Evolutionary conservation across 2,113 vertebrate genomes (phyloP), one percentile per base, ranked within the genome.

Genomic region (Patagioenas fasciata): DNA sequence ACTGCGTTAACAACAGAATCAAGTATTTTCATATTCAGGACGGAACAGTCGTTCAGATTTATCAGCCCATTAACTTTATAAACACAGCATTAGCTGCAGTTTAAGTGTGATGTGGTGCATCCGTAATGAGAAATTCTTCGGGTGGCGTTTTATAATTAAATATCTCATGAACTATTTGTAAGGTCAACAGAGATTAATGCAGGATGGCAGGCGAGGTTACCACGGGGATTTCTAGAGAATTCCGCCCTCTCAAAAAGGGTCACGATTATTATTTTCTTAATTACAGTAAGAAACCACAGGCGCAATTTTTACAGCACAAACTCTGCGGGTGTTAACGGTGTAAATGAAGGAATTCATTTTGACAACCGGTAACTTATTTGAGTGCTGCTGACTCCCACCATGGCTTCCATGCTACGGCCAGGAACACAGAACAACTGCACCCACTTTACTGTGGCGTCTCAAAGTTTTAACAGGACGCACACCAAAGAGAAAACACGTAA

Each of bases 21-120:
- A 3, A 29, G 40, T 13, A 77, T 84, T 92, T 96, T 74, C 92
- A 87, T 44, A 81, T 21, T 79, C 58, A 65, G 65, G 62, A 64
- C 31, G 14, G 80, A 85, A 51, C 5, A 91, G 53, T 50, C 91
- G 21, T 51, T 24, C 69, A 31, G 70, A 87, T 75, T 91, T 86
- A 94, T 74, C 93, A 95, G 80, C 74, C 72, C 85, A 88, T 88
- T 71, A 91, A 73, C 83, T 96, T 94, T 60, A 95, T 38, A 81
- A 94, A 93, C 73, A 74, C 31, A 40, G 54, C 42, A 79, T 40
- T 62, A 80, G 84, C 80, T 69, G 78, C 42, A 64, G 32, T 85
- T 94, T 56, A 36, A 77, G 83, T 36, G 75, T 21, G 77, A 88
- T 10, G 53, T 3, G 81, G 64, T 54, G 88, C 89, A 93, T 85